Base-by-base conservation (phyloP, 2,888 invertebrate genomes). In the Timema cristinae region DNA sequence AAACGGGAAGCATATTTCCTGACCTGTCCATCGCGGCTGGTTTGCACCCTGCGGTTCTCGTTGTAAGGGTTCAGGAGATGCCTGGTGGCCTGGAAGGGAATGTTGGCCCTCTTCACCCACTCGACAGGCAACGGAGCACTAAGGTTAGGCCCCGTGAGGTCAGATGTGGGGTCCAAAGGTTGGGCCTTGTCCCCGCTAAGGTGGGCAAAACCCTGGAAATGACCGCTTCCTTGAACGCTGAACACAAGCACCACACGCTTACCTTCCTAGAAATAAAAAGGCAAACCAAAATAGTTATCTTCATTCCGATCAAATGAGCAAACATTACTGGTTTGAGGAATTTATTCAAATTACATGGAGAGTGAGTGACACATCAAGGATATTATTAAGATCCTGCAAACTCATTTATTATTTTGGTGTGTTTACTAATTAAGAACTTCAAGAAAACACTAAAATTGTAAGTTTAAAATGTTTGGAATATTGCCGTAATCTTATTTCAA, bases 21-120 rank as follows among this genome's bases (percentile, higher is more conserved):
- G 77, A 84, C 89, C 78, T 86, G 84, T 72, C 89, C 89, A 83
- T 89, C 89, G 7, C 87, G 82, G 13, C 87, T 85, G 69, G 84
- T 83, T 70, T 84, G 84, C 70, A 86, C 86, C 50, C 86, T 85
- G 49, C 85, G 83, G 71, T 86, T 86, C 74, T 86, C 87, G 75
- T 86, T 84, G 77, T 87, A 83, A 0, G 86, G 82, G 81, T 88
- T 89, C 63, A 82, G 77, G 68, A 89, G 81, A 80, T 88, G 86
- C 13, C 88, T 80, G 2, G 83, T 82, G 50, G 79, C 80, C 74
- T 83, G 82, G 78, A 84, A 84, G 15, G 83, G 83, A 49, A 85
- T 77, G 75, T 82, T 83, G 13, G 80, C 81, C 72, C 83, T 81
- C 77, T 83, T 84, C 32, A 84, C 76, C 85, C 85, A 85, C 72